Evolutionary conservation across 2,113 vertebrate species (phyloP), one percentile per base, ranked within the genome.

Genomic region (Protomyctophum bolini): DNA sequence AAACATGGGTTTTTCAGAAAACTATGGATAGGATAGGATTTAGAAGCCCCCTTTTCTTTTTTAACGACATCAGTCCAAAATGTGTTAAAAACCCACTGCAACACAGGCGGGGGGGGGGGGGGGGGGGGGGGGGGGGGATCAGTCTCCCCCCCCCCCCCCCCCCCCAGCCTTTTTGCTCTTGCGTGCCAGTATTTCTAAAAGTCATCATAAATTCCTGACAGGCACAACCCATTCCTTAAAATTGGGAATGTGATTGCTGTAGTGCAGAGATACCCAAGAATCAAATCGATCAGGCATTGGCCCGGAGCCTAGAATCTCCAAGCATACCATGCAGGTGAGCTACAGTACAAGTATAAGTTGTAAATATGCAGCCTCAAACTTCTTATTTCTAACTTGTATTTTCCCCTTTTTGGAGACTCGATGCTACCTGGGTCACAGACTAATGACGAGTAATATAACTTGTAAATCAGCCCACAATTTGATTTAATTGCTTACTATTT

Each of bases 181-280:
- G 81, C 64, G 48, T 77, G 84, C 80, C 74, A 84, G 81, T 68
- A 73, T 80, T 65, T 78, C 76, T 78, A 84, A 76, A 79, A 83
- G 72, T 80, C 58, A 70, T 82, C 63, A 81, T 82, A 73, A 78
- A 88, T 87, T 84, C 45, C 11, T 71, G 62, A 46, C 72, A 73
- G 80, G 73, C 62, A 21, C 71, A 62, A 61, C 54, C 72, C 75
- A 61, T 83, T 82, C 70, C 72, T 56, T 76, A 70, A 85, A 85
- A 73, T 86, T 68, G 85, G 59, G 52, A 82, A 86, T 82, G 75
- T 87, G 81, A 89, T 83, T 72, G 78, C 79, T 81, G 72, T 72
- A 55, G 69, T 80, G 70, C 79, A 62, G 68, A 82, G 85, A 78
- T 74, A 71, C 67, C 80, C 48, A 33, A 60, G 62, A 73, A 62